Evolutionary conservation across 2,797 vertebrate species (phyloP).

Genomic region (Basileuterus tristriatus): DNA sequence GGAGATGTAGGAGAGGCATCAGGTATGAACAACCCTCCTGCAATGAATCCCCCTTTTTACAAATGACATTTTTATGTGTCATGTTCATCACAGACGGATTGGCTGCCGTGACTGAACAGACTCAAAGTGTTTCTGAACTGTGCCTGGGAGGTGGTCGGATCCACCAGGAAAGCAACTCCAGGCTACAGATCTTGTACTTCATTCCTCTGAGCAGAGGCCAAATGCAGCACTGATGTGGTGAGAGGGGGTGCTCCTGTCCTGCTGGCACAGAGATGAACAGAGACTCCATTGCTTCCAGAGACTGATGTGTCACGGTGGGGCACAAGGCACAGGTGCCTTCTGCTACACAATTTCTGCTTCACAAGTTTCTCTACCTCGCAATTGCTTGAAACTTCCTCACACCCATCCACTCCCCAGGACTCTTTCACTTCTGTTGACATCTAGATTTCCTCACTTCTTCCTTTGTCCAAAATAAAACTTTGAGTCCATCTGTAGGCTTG

Average conservation of each 20-base stretch:
- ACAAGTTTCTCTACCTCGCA: neutral
- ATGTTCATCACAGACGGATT: neutral
- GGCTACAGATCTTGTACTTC: neutral
- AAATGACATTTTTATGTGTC: neutral
- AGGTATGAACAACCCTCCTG: constrained; percentile 41
- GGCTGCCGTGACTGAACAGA: neutral
- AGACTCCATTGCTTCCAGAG: neutral
- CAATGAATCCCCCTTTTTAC: neutral
- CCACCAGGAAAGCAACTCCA: neutral
- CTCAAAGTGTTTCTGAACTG: neutral
- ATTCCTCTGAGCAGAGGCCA: neutral
- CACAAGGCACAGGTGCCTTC: neutral
- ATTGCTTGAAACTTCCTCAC: neutral
- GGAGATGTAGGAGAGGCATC: constrained; percentile 64
- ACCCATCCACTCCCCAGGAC: neutral
- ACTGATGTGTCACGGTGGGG: neutral
- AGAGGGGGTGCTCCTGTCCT: neutral
- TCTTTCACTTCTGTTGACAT: neutral
- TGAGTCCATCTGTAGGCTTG: neutral
- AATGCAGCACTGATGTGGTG: neutral
- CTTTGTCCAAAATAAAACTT: neutral
- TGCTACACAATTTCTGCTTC: neutral
- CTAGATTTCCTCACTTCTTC: neutral
- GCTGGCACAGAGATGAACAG: neutral
- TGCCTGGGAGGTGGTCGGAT: neutral